Evolutionary conservation across 2,888 invertebrate species (phyloP).

Genomic region (Dynastes grantii): DNA sequence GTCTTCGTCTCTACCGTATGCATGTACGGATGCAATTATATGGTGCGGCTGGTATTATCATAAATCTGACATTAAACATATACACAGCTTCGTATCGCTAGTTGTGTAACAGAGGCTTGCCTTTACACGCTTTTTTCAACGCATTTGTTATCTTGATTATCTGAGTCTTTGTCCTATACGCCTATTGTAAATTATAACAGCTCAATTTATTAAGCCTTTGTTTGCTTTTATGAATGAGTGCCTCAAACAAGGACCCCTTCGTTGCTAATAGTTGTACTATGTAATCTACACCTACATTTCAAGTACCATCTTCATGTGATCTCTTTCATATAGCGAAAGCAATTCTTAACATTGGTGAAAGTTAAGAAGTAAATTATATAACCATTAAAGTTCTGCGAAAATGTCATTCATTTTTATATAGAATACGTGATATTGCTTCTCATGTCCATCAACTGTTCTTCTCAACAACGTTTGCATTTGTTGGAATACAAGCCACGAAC

Average conservation of each 20-base stretch:
- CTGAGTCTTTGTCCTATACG: neutral
- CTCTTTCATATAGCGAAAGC: too few species aligned
- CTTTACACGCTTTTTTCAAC: slow-evolving; percentile 22
- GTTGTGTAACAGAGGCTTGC: slow-evolving; percentile 19
- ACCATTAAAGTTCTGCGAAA: too few species aligned
- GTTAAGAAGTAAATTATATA: too few species aligned
- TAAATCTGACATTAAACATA: slow-evolving; percentile 34
- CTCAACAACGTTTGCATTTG: too few species aligned
- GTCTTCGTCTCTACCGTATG: slow-evolving; percentile 10
- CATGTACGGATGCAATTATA: slow-evolving; percentile 31
- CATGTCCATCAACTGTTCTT: too few species aligned
- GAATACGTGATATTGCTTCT: too few species aligned
- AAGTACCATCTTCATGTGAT: too few species aligned
- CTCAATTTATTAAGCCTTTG: slow-evolving; percentile 1
- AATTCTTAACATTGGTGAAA: too few species aligned
- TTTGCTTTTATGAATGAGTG: slow-evolving; percentile 2
- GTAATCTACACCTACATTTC: too few species aligned
- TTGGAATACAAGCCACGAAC: too few species aligned
- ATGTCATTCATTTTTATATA: too few species aligned
- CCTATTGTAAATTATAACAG: slow-evolving; percentile 7
- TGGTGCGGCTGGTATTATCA: slow-evolving; percentile 17
- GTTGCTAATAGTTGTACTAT: too few species aligned
- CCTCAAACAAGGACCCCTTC: neutral
- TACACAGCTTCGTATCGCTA: slow-evolving; percentile 12
- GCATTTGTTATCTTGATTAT: slow-evolving; percentile 29